Evolutionary conservation across 1,140 invertebrate genomes (phyloP), one percentile per base, ranked within the genome.

Genomic region (Drosophila sp.): DNA sequence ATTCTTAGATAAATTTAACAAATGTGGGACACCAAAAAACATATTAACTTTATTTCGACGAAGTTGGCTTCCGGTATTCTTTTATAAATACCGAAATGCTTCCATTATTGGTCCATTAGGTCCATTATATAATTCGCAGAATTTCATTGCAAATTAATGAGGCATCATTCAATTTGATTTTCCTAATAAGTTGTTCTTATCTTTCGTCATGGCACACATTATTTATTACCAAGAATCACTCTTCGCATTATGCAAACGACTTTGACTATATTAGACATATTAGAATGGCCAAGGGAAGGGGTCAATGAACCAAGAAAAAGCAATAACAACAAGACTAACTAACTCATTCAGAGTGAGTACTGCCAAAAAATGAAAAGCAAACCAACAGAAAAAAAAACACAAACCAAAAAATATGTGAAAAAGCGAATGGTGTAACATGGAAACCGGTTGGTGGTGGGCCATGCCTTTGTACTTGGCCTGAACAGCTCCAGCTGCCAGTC

Each of bases 261-360:
- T 75, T 82, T 29, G 38, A 66, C 71, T 75, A 82, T 76, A 82
- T 17, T 17, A 80, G 72, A 62, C 57, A 79, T 87, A 87, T 50
- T 50, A 50, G 23, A 50, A 50, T 2, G 44, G 23, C 6, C 5
- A 27, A 69, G 8, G 35, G 10, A 79, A 74, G 60, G 68, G 83
- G 79, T 67, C 83, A 86, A 83, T 83, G 84, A 86, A 86, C 84
- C 67, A 84, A 70, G 10, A 11, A 3, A 38, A 10, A 38, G 35
- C 10, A 38, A 10, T 38, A 38, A 38, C 35, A 38, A 87, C 71
- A 57, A 30, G 27, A 63, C 40, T 25, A 89, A 77, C 84, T 74
- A 83, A 82, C 87, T 87, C 72, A 86, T 79, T 86, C 83, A 83
- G 41, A 68, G 70, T 57, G 66, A 66, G 73, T 80, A 85, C 67